Evolutionary conservation across 2,797 vertebrate genomes (phyloP), one percentile per base, ranked within the genome.

Genomic region (Buphagus erythrorhynchus): DNA sequence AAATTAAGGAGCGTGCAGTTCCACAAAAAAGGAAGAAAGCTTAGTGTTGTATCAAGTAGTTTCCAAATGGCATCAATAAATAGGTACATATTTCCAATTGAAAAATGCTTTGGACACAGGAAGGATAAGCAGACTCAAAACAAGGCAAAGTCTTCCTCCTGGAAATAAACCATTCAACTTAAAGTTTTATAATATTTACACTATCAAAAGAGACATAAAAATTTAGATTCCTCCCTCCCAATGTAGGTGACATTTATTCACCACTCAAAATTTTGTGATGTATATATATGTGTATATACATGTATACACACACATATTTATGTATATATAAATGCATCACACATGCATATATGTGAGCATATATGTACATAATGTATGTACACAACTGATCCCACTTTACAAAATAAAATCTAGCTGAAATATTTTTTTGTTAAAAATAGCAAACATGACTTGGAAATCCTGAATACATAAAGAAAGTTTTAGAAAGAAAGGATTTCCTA

Each of bases 401-500:
- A 33, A n/a, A 65, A 58, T 17, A 51, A 77, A 72, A 36, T 11
- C 21, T 26, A 58, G 9, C 26, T 69, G 13, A 25, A 29, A 15
- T 69, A 18, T 3, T 16, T 62, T 62, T 72, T 51, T 36, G 17
- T 24, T 42, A 21, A 71, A 85, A 89, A 77, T 22, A 89, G 62
- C 1, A 2, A 35, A 59, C 18, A 9, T n/a, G 9, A n/a, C n/a
- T 46, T 77, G 14, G 18, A 88, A 95, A 73, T 28, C 26, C 17
- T 11, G 7, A n/a, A 73, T 28, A 54, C 2, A 29, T 35, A 36
- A 57, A 86, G 6, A 49, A 92, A 87, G 57, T 97, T 94, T 77
- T 38, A 42, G 48, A 85, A 11, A 63, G 24, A 63, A 71, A 58
- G 49, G 25, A 77, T 36, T 31, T 57, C 65, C 48, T 38, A 45